Conservation (phyloP, 1,140 invertebrate species). For the Rhagoletis pomonella region DNA sequence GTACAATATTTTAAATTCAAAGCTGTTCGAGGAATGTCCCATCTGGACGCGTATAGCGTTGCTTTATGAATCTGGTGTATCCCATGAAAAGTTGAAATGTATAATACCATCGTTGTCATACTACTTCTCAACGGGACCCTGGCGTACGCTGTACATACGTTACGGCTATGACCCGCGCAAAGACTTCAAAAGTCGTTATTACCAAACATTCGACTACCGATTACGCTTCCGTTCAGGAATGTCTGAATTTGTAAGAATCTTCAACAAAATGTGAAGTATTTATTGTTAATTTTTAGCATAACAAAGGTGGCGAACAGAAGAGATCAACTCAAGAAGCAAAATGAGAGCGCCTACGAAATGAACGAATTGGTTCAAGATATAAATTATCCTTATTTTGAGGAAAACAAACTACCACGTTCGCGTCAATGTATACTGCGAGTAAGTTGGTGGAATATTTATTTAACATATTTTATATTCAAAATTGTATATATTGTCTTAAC, state of each 20-base stretch:
- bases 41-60: constrained; percentile 90
- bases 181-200: constrained; percentile 84
- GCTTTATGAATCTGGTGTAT: constrained; percentile 79
- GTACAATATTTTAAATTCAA: background rate
- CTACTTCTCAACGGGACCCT: constrained; percentile 91
- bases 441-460: constrained; percentile 36
- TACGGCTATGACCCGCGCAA: constrained; percentile 91
- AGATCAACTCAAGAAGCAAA: constrained; percentile 46
- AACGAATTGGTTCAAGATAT: constrained; percentile 63
- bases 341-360: constrained; percentile 53
- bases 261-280: background rate
- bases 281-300: background rate
- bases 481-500: background rate
- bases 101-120: constrained; percentile 88
- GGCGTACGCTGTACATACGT: constrained; percentile 89
- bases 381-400: constrained; percentile 71
- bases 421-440: constrained; percentile 69
- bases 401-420: constrained; percentile 66
- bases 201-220: constrained; percentile 91
- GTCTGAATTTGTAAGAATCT: constrained; percentile 69
- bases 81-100: constrained; percentile 81
- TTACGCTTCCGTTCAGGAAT: constrained; percentile 76
- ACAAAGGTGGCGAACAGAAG: constrained; percentile 50
- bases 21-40: constrained; percentile 86
- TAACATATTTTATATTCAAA: constrained; percentile 1